phyloP scores from a whole-genome alignment of 2,113 vertebrate species.

The Herpetotheres cachinnans region DNA sequence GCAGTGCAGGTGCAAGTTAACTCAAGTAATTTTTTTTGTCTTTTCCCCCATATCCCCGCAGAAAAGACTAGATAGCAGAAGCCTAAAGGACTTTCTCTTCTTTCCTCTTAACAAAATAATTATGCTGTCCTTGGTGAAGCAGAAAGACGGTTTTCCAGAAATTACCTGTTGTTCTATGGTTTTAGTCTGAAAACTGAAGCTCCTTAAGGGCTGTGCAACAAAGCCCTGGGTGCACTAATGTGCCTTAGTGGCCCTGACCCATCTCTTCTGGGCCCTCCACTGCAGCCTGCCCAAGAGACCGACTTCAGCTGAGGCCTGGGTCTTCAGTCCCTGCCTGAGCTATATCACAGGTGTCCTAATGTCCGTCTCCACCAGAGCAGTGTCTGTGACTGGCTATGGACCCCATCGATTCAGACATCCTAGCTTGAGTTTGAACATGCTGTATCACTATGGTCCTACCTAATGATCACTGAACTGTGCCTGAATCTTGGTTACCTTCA shows the following conservation, averaged over 20 bases:
- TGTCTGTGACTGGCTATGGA: background rate
- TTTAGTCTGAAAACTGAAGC: background rate
- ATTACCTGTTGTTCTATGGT: background rate
- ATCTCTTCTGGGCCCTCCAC: background rate
- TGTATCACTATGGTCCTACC: background rate
- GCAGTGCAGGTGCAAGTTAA: background rate
- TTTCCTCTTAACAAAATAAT: background rate
- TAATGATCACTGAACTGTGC: background rate
- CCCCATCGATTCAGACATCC: background rate
- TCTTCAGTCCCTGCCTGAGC: too few species aligned
- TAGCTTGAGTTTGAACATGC: background rate
- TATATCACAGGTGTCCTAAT: too few species aligned
- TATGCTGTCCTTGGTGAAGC: background rate
- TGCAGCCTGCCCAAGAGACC: rapidly evolving
- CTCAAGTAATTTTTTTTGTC: background rate
- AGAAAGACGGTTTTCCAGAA: background rate
- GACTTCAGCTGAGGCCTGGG: background rate
- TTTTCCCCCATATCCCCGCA: background rate
- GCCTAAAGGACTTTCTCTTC: background rate
- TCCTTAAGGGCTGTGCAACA: background rate
- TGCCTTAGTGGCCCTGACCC: background rate
- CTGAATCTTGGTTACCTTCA: background rate
- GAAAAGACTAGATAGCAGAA: background rate
- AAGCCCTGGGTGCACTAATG: background rate
- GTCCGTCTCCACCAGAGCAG: background rate